These are phyloP conservation scores for Ischnura elegans DNA, from an alignment of 2,888 invertebrate genomes.

Conservation along the genomic window DNA sequence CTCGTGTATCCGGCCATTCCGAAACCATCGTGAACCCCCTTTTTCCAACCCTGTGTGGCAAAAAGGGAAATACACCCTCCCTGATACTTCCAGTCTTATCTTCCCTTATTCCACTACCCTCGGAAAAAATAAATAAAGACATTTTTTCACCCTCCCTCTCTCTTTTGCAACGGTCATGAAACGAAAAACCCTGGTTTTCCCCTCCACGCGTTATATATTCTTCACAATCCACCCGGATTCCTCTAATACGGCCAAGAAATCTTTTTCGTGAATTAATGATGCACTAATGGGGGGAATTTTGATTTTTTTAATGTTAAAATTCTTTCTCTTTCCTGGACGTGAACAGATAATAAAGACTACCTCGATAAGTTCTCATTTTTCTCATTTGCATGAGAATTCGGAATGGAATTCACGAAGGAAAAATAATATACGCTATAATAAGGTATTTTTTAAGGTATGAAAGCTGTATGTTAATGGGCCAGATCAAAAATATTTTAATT, in stretches of 20 bases:
- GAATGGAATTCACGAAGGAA: conserved; percentile 36
- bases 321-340: background rate
- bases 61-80: conserved; percentile 55
- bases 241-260: conserved; percentile 64
- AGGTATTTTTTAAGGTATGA: too few species aligned
- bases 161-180: conserved; percentile 36
- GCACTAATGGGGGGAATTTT: conserved; percentile 61
- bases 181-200: conserved; percentile 51
- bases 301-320: background rate
- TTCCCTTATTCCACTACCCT: conserved; percentile 32
- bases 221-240: conserved; percentile 57
- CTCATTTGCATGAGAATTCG: conserved; percentile 8
- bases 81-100: conserved; percentile 54
- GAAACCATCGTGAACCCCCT: background rate
- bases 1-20: background rate
- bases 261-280: conserved; percentile 64
- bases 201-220: conserved; percentile 45
- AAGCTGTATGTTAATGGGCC: too few species aligned
- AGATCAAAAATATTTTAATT: too few species aligned
- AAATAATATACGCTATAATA: background rate
- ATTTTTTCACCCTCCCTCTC: conserved; percentile 1
- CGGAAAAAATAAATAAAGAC: background rate
- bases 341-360: conserved; percentile 53
- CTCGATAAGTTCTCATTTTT: conserved; percentile 45
- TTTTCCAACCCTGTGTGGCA: conserved; percentile 58